These are phyloP conservation scores for Leistus spinibarbis DNA, from an alignment of 2,888 invertebrate species.

Conservation along the genomic window DNA sequence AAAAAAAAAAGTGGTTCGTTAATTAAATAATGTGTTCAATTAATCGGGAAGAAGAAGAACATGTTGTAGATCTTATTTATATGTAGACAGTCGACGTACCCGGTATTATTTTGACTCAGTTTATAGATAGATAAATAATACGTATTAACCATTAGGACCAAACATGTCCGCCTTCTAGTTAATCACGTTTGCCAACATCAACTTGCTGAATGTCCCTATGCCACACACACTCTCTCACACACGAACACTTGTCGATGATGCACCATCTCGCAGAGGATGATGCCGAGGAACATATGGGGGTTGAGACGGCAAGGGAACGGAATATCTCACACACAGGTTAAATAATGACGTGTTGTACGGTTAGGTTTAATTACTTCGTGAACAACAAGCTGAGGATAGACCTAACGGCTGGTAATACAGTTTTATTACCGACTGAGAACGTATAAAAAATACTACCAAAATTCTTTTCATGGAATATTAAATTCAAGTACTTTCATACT, in stretches of 20 bases:
- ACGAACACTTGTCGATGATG: background rate
- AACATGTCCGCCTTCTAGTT: conserved; percentile 53
- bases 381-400: conserved; percentile 18
- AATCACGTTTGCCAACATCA: conserved; percentile 47
- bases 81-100: background rate
- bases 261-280: background rate
- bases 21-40: conserved; percentile 24
- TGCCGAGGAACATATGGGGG: background rate
- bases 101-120: background rate
- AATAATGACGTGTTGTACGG: conserved; percentile 33
- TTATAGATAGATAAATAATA: conserved; percentile 33
- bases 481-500: conserved; percentile 19
- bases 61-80: background rate
- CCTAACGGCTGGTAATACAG: conserved; percentile 18
- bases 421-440: conserved; percentile 26
- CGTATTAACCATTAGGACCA: conserved; percentile 28
- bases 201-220: conserved; percentile 20
- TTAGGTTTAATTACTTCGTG: conserved; percentile 31
- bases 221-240: background rate
- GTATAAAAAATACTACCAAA: conserved; percentile 12
- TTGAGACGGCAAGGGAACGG: background rate
- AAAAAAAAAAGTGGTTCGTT: background rate
- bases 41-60: conserved; percentile 7
- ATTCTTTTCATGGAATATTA: conserved; percentile 28
- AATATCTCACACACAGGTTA: conserved; percentile 22